Base-by-base conservation (phyloP, 2,888 invertebrate species). In the Masnerella sp. region DNA sequence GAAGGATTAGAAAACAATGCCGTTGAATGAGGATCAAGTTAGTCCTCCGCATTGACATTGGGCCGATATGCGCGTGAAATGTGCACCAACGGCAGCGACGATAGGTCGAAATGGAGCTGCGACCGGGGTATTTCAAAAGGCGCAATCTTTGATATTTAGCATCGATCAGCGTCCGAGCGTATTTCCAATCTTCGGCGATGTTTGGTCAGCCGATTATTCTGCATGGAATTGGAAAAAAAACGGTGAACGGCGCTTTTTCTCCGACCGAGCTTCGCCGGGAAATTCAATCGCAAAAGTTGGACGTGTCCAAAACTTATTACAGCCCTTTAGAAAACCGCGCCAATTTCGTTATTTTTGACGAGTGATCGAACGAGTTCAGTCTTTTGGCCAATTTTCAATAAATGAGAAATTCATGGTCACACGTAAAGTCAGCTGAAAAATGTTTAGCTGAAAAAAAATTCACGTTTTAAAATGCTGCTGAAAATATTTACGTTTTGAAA, bases 161-260 rank as follows among this genome's bases (percentile, higher is more conserved):
- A 56, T 58, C 51, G 70, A 62, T 70, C 62, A 43, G 51, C 58
- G 62, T 47, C 18, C 56, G 38, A 70, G 47, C 54, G 32, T 58
- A 47, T 62, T 65, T 71, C 51, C 64, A 65, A 58, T 71, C 59
- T 71, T 52, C 18, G 22, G 11, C 28, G 22, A 40, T 71, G 64
- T 71, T 71, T 71, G 71, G 59, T 64, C 64, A 71, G 58, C 58
- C 64, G 71, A 71, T 71, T 71, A 71, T 64, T 71, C 59, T 38
- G 51, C 71, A 49, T 58, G 42, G 43, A 51, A 58, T 45, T 43
- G 38, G n/a, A 34, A 45, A 59, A 62, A 47, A 68, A 70, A 42
- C 40, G 42, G 51, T 70, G 56, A 54, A 47, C 22, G n/a, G 42
- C 9, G 56, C 34, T 42, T 54, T 62, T 25, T 12, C 36, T 52